Evolutionary conservation across 2,797 vertebrate species (phyloP).

Genomic region (Prunella strophiata): DNA sequence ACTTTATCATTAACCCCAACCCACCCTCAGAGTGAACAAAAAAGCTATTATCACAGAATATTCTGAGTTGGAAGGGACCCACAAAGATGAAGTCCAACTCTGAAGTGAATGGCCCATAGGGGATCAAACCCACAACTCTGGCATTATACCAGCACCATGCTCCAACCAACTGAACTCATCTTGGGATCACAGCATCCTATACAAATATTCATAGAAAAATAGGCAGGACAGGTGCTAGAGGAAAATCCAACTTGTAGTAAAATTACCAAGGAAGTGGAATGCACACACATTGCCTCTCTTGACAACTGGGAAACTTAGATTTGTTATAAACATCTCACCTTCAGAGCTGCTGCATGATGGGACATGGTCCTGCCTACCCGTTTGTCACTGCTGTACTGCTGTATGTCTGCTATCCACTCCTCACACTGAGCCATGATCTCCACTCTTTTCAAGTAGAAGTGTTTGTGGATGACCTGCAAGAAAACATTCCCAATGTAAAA

Average conservation of each 20-base stretch:
- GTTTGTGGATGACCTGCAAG: conserved; percentile 95
- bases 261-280: neutral
- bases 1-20: neutral
- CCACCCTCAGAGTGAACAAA: neutral
- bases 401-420: conserved; percentile 98
- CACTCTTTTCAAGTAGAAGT: conserved; percentile 96
- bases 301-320: neutral
- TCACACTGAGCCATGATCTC: conserved; percentile 99
- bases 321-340: conserved; percentile 71
- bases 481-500: neutral
- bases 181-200: rapidly evolving
- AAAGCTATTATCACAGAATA: neutral
- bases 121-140: neutral
- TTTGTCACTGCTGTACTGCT: conserved; percentile 99
- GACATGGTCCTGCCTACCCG: conserved; percentile 98
- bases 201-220: neutral
- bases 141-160: rapidly evolving
- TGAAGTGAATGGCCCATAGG: neutral
- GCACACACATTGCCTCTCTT: neutral
- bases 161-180: neutral
- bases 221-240: neutral
- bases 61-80: neutral
- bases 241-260: neutral
- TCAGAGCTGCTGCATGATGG: conserved; percentile 95
- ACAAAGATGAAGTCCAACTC: neutral